Base-by-base conservation (phyloP, 2,888 invertebrate species). In the Cantharis nigra region DNA sequence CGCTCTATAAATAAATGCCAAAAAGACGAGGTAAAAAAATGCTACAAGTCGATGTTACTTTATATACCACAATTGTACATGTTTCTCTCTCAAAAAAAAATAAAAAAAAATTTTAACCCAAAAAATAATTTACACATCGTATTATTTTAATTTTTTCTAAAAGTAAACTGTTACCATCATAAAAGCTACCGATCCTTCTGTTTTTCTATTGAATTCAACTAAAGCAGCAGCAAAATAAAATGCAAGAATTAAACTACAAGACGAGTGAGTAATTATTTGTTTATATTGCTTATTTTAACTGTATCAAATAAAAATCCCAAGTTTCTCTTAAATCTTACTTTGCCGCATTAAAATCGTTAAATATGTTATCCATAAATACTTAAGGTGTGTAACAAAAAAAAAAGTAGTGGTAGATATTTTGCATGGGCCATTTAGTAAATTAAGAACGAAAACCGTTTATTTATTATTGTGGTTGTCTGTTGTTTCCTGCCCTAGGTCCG, bases 401-500 rank as follows among this genome's bases (percentile, higher is more conserved):
- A 49, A 49, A n/a, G 20, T 20, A 49, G 49, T 49, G 49, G 49
- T 49, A 49, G 49, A 49, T 49, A 49, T 49, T 49, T 49, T 49
- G n/a, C 49, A 49, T 49, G 49, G 49, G 49, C 49, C 49, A n/a
- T 49, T 73, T 23, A 62, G 65, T 74, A 16, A 63, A 63, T 72
- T 63, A 74, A 30, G 63, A 74, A 69, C 69, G 11, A 73, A 73
- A 28, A 62, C 70, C 69, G 69, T 65, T 70, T 67, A 18, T 71
- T 76, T 79, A 79, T 78, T 79, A 63, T 13, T 74, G 76, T 30
- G 76, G 78, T 49, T 49, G 49, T 49, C 49, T 49, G 7, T 49
- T 70, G 67, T 78, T 79, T 69, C 78, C 79, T 49, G 83, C 71
- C 76, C 84, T 78, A 74, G 86, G 85, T 70, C 85, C 86, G 82